Base-by-base conservation (phyloP, 2,113 vertebrate genomes). In the Clarias macrocephalus region DNA sequence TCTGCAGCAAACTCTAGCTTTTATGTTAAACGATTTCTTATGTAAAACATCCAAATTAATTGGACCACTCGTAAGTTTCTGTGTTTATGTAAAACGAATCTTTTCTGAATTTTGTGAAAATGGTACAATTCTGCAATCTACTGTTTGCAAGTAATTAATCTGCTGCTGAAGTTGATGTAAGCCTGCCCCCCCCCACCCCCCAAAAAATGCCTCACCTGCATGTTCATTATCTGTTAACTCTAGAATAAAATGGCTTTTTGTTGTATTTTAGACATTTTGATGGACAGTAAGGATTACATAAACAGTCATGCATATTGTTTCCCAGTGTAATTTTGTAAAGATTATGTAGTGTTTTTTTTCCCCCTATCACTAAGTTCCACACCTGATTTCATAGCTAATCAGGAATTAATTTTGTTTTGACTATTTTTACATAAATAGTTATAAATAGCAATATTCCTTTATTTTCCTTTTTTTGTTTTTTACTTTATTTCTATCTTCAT, bases 1-100 rank as follows among this genome's bases (percentile, higher is more conserved):
- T 90, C 88, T 89, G 76, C 91, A 92, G 90, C 68, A 59, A 90
- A 77, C 33, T 54, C 84, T 73, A 16, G 57, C 60, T 86, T 68
- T 88, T 87, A 79, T 81, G 72, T 68, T 65, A 82, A 87, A 89
- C 48, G 18, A 28, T 33, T 70, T 82, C 72, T 66, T 28, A 63
- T 70, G 82, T 77, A 85, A 37, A 30, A 21, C 73, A 77, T 59
- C 60, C 48, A 52, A 66, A n/a, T 42, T 48, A 66, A 66, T 25
- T 37, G 52, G 48, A 72, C 88, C 83, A 85, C 59, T 82, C 75
- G 48, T 25, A 81, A 25, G 57, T 62, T 81, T 81, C 59, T 5
- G 19, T n/a, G n/a, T n/a, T n/a, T n/a, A n/a, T n/a, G n/a, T n/a
- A n/a, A n/a, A n/a, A n/a, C n/a, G 33, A 37, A 37, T 37, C 33